Percentiles rank a stretch among this genome's conserved stretches.
Conservation (phyloP, 1,140 invertebrate species). For the Probaryconus sp. region DNA sequence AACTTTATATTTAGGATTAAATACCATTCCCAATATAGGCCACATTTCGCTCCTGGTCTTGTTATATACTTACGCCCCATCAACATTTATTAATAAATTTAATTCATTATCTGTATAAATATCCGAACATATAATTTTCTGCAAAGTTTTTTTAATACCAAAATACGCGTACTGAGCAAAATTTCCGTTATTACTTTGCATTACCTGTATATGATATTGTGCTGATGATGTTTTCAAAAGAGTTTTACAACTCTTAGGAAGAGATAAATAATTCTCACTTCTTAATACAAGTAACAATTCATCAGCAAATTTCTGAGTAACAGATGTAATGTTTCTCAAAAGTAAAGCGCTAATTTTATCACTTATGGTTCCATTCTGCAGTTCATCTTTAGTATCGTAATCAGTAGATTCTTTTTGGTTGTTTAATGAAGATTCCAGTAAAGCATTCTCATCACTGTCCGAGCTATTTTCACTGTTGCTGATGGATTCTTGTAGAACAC, state of each 20-base stretch:
- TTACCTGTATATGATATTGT: slow-evolving; percentile 1
- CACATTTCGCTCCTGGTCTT: slow-evolving; percentile 23
- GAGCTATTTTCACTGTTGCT: too few relatives aligned
- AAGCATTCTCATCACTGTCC: too few relatives aligned
- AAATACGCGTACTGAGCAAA: slow-evolving; percentile 9
- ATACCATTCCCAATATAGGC: slow-evolving; percentile 29
- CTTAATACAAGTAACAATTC: slow-evolving; percentile 11
- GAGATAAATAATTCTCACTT: not conserved
- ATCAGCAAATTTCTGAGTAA: slow-evolving; percentile 13
- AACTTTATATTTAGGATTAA: slow-evolving; percentile 7
- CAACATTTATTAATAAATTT: slow-evolving; percentile 24
- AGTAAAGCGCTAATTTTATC: too few relatives aligned
- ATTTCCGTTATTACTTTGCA: not conserved
- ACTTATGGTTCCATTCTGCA: too few relatives aligned
- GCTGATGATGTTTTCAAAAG: slow-evolving; percentile 2
- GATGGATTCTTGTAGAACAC: too few relatives aligned
- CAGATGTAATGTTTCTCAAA: not conserved
- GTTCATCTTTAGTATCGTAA: too few relatives aligned
- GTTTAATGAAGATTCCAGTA: too few relatives aligned
- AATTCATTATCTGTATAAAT: slow-evolving; percentile 16
- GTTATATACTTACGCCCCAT: slow-evolving; percentile 26
- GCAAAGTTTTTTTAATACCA: slow-evolving; percentile 1
- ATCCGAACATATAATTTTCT: not conserved
- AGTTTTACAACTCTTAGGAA: slow-evolving; percentile 23
- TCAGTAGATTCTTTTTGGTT: too few relatives aligned